Evolutionary conservation across 2,113 vertebrate genomes (phyloP).

Genomic region (Ophiodon elongatus): DNA sequence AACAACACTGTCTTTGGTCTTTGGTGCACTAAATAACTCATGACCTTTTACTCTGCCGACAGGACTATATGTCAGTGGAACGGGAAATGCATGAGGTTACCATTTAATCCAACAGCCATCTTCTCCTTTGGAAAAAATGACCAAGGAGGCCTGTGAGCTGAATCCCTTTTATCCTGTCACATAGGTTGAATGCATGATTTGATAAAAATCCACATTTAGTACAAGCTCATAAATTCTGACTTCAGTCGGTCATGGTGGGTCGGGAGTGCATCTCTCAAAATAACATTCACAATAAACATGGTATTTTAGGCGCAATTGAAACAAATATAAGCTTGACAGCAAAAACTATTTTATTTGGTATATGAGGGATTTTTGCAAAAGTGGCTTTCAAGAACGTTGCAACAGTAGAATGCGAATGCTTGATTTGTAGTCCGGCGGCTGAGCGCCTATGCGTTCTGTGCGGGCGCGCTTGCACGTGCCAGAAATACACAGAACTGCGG

Average conservation of each 20-base stretch:
- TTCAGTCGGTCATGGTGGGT: not conserved
- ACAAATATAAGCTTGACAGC: not conserved
- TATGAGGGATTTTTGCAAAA: not conserved
- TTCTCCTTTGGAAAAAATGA: constrained; percentile 19
- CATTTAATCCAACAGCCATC: not conserved
- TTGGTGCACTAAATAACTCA: constrained; percentile 50
- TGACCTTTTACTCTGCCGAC: constrained; percentile 52
- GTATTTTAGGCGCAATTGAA: not conserved
- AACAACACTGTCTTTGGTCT: constrained; percentile 16
- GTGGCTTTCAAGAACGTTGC: not conserved
- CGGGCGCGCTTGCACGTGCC: too few relatives aligned
- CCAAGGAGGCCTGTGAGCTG: not conserved
- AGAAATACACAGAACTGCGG: not conserved
- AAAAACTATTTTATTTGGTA: not conserved
- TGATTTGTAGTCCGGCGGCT: not conserved
- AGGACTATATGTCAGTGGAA: constrained; percentile 34
- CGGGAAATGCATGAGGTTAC: constrained; percentile 21
- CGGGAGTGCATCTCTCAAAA: too few relatives aligned
- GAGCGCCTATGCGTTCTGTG: too few relatives aligned
- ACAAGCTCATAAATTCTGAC: not conserved
- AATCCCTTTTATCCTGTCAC: constrained; percentile 22
- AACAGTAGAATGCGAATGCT: not conserved
- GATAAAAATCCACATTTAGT: constrained; percentile 12
- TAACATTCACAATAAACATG: not conserved
- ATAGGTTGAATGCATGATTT: constrained; percentile 26